Percentiles rank a stretch among this genome's conserved stretches.
These are phyloP conservation scores for Epistrophe grossulariae DNA, from an alignment of 2,888 invertebrate species.

Conservation along the genomic window DNA sequence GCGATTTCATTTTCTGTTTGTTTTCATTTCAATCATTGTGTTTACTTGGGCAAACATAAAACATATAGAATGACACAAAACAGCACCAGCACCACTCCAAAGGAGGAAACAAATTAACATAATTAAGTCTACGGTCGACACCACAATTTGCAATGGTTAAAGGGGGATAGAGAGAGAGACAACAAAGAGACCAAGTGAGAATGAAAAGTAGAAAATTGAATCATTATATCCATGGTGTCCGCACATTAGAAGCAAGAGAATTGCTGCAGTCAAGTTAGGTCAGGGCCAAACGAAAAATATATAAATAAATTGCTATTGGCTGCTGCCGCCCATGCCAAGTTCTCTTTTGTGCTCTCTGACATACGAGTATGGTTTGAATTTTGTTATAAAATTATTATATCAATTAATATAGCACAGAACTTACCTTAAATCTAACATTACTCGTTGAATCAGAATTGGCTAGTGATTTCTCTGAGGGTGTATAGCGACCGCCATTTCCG, in stretches of 20 bases:
- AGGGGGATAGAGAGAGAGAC: background rate
- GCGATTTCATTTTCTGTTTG: conserved; percentile 33
- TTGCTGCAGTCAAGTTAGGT: conserved; percentile 8
- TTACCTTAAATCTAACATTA: conserved; percentile 83
- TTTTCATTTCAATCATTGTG: conserved; percentile 35
- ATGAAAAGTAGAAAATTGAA: background rate
- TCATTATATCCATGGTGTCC: background rate
- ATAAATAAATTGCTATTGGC: conserved; percentile 21
- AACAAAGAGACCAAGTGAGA: background rate
- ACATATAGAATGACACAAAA: conserved; percentile 7
- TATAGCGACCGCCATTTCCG: conserved; percentile 80
- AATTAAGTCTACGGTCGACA: conserved; percentile 43
- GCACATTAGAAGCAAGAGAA: background rate
- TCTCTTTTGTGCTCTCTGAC: conserved; percentile 4
- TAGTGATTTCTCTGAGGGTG: conserved; percentile 83
- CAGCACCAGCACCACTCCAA: background rate
- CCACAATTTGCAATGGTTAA: background rate
- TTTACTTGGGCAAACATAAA: conserved; percentile 21
- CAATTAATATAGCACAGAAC: conserved; percentile 54
- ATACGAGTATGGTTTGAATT: background rate
- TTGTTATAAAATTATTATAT: background rate
- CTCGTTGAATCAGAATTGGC: conserved; percentile 82
- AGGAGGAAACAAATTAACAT: conserved; percentile 44
- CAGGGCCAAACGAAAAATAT: conserved; percentile 19
- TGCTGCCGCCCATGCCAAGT: background rate